Base-by-base conservation (phyloP, 2,797 vertebrate species). In the Manis javanica region DNA sequence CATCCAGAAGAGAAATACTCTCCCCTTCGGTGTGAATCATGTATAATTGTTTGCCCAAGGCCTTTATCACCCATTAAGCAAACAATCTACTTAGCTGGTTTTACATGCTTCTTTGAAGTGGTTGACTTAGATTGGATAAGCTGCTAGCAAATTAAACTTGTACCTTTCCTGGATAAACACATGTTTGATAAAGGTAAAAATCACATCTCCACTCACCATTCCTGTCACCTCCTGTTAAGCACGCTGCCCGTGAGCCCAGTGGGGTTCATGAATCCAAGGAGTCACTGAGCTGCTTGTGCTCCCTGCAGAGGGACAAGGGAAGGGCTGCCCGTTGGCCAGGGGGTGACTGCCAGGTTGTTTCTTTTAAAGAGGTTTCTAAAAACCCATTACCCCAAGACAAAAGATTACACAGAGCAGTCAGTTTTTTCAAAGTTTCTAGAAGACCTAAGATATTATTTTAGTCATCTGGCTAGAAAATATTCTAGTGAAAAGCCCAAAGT, bases 391-490 rank as follows among this genome's bases (percentile, higher is more conserved):
- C 39, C 31, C 34, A 91, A 90, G 79, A 63, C 59, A 31, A 92
- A 95, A 72, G 57, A 31, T 85, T 51, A 78, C 46, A 10, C 23
- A 86, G 31, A 53, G 13, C 10, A 69, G 34, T 34, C 42, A n/a
- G 55, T 61, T 49, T 39, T 85, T 93, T 90, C 94, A 88, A 83
- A 81, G 14, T 74, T 92, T 93, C 57, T 94, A 55, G 92, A 90
- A 95, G 53, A 42, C 49, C n/a, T 91, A 66, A 69, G 59, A 93
- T 31, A 46, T 79, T 72, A 90, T 91, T 94, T 95, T 71, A 74
- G 96, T 96, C 39, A 84, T 78, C 55, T 87, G 82, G 15, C 77
- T 91, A 95, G 79, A 94, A 92, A 94, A 84, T 94, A 78, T 78
- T 91, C 55, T 95, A 68, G 77, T 83, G 39, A 66, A 79, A 94